Evolutionary conservation across 2,113 vertebrate species (phyloP).

Genomic region (Semicossyphus pulcher): DNA sequence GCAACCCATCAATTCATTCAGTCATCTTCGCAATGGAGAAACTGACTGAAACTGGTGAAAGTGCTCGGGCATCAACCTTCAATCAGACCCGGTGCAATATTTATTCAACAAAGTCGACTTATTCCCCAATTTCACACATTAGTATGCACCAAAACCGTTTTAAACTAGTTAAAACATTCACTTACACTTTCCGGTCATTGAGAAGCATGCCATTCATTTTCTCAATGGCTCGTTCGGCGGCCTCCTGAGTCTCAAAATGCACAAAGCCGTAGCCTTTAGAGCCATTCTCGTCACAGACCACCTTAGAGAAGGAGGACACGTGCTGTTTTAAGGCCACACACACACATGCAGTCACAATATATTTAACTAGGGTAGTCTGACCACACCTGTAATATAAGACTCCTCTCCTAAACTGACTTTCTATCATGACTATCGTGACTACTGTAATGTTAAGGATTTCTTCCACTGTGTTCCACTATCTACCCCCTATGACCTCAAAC

Average conservation of each 20-base stretch:
- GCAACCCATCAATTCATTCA: too few relatives aligned
- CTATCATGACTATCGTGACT: not conserved
- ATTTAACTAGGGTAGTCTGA: not conserved
- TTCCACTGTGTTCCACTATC: not conserved
- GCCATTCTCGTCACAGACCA: conserved; percentile 99
- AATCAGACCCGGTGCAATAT: not conserved
- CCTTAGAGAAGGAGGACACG: conserved; percentile 81
- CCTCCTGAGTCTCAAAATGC: conserved; percentile 99
- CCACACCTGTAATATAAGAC: not conserved
- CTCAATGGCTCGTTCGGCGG: conserved; percentile 97
- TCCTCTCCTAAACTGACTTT: not conserved
- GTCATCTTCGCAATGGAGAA: too few relatives aligned
- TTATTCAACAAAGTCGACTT: not conserved
- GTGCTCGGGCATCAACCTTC: conserved; percentile 8
- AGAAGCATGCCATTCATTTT: conserved; percentile 99
- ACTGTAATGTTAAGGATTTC: not conserved
- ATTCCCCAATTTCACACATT: not conserved
- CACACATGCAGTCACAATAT: conserved; percentile 38
- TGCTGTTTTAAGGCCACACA: conserved; percentile 53
- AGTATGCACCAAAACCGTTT: not conserved
- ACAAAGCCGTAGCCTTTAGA: conserved; percentile 99
- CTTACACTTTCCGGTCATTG: conserved; percentile 99
- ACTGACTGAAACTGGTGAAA: not conserved
- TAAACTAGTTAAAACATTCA: conserved; percentile 62
- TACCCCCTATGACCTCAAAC: not conserved